Base-by-base conservation (phyloP, 2,113 vertebrate species). In the Etheostoma spectabile region DNA sequence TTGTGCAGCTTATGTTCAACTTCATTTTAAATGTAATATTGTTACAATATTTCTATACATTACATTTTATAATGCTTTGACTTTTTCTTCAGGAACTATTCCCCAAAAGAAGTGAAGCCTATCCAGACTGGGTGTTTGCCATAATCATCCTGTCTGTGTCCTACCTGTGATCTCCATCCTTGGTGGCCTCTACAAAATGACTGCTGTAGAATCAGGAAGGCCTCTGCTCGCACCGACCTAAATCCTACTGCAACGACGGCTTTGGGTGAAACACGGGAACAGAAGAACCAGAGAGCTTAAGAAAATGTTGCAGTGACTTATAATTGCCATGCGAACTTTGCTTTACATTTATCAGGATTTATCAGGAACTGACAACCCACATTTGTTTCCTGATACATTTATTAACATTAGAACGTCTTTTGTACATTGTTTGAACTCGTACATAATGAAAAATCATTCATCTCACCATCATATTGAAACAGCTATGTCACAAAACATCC, bases 61-160 rank as follows among this genome's bases (percentile, higher is more conserved):
- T 18, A 33, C 1, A 51, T 71, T 12, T 52, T 8, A 27, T 2
- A 19, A 1, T 13, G 38, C 7, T 33, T 27, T 60, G 0, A 79
- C 45, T 72, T 68, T 82, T 83, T 79, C 11, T 69, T 69, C 30
- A 91, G 97, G 90, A 86, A 48, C 1, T 49, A 0, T 98, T 98
- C 70, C 97, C 98, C 0, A 6, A 74, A n/a, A 82, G 92, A 97
- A 33, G 24, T 80, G 42, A 94, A 93, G 87, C 59, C 1, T 97
- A 97, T 69, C 96, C 97, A 0, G 71, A 72, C 24, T 99, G 97
- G 97, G 96, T 96, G 27, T 94, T 91, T 63, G 88, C 84, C 59
- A 85, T 93, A 52, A 97, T 96, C 38, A 51, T 92, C 64, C 75
- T 97, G 18, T 99, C 76, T 90, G 87, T 38, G 16, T 70, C 5